Evolutionary conservation across 1,140 invertebrate genomes (phyloP).

Genomic region (Drosophila orena): DNA sequence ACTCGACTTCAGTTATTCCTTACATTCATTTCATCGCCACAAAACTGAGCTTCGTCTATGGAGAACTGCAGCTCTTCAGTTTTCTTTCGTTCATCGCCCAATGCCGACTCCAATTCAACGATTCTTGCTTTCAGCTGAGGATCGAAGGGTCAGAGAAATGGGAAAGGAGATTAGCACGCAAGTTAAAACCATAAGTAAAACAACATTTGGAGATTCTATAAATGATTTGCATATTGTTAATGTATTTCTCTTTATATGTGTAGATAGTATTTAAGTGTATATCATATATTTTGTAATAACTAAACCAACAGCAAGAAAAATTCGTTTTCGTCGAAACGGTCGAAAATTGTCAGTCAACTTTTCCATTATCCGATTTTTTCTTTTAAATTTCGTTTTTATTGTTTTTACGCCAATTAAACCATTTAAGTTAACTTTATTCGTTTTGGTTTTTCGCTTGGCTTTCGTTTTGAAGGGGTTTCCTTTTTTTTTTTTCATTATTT

Average conservation of each 20-base stretch:
- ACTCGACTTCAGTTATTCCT: slow-evolving; percentile 28
- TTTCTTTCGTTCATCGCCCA: slow-evolving; percentile 95
- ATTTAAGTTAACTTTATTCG: slow-evolving; percentile 36
- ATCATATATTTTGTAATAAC: slow-evolving; percentile 73
- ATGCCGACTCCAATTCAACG: slow-evolving; percentile 86
- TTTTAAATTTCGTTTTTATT: slow-evolving; percentile 22
- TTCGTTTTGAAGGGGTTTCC: slow-evolving; percentile 11
- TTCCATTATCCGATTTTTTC: slow-evolving; percentile 57
- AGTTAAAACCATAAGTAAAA: slow-evolving; percentile 58
- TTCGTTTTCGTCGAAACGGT: slow-evolving; percentile 76
- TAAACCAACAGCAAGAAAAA: slow-evolving; percentile 83
- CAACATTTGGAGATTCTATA: slow-evolving; percentile 37
- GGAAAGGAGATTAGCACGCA: slow-evolving; percentile 40
- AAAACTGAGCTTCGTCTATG: slow-evolving; percentile 94
- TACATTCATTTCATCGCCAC: slow-evolving; percentile 93
- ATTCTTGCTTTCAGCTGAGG: slow-evolving; percentile 72
- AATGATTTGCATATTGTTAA: slow-evolving; percentile 64
- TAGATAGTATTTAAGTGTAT: slow-evolving; percentile 46
- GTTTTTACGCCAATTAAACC: slow-evolving; percentile 47
- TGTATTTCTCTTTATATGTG: slow-evolving; percentile 55
- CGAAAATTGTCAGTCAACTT: slow-evolving; percentile 61
- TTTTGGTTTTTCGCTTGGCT: slow-evolving; percentile 52
- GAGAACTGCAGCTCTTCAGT: slow-evolving; percentile 96
- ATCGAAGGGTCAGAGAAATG: slow-evolving; percentile 16
- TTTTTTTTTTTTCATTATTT: slow-evolving; percentile 50